Conservation (phyloP, 2,113 vertebrate species). For the Nibea albiflora region DNA sequence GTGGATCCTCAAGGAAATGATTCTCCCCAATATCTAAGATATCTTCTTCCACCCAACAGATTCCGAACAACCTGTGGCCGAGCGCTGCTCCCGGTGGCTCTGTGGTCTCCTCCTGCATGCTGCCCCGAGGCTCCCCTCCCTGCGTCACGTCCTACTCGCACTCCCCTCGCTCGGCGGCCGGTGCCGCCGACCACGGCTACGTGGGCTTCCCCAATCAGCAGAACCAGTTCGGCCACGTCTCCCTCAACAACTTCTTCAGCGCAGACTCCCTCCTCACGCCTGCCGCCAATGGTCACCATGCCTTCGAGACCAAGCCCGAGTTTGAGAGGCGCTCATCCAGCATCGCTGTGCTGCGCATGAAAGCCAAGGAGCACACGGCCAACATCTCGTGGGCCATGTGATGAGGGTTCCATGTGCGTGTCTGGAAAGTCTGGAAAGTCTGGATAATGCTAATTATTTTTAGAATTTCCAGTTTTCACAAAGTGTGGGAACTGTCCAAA, state of each 20-base stretch:
- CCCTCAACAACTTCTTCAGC: slow-evolving; percentile 96
- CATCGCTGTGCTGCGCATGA: slow-evolving; percentile 98
- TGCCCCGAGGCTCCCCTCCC: slow-evolving; percentile 93
- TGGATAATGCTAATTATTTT: not conserved
- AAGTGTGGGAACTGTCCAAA: not conserved
- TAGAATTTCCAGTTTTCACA: slow-evolving; percentile 23
- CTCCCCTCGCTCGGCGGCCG: slow-evolving; percentile 83
- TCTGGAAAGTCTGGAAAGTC: slow-evolving; percentile 22
- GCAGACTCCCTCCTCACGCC: slow-evolving; percentile 94
- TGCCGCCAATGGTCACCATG: slow-evolving; percentile 88
- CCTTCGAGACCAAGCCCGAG: slow-evolving; percentile 97
- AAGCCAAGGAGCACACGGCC: slow-evolving; percentile 98
- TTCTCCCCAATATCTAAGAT: not conserved
- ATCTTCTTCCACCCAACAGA: slow-evolving; percentile 84
- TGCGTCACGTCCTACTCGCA: slow-evolving; percentile 95
- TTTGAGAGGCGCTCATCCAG: slow-evolving; percentile 97
- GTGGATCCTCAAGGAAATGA: not conserved
- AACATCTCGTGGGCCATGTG: slow-evolving; percentile 99
- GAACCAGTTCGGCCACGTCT: slow-evolving; percentile 95
- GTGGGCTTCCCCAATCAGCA: slow-evolving; percentile 95
- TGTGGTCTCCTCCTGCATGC: slow-evolving; percentile 96
- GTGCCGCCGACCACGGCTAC: slow-evolving; percentile 89
- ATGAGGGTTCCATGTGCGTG: slow-evolving; percentile 49
- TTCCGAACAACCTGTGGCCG: slow-evolving; percentile 98
- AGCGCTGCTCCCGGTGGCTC: slow-evolving; percentile 88